Evolutionary conservation across 2,888 invertebrate species (phyloP).

Genomic region (Phortica magna): DNA sequence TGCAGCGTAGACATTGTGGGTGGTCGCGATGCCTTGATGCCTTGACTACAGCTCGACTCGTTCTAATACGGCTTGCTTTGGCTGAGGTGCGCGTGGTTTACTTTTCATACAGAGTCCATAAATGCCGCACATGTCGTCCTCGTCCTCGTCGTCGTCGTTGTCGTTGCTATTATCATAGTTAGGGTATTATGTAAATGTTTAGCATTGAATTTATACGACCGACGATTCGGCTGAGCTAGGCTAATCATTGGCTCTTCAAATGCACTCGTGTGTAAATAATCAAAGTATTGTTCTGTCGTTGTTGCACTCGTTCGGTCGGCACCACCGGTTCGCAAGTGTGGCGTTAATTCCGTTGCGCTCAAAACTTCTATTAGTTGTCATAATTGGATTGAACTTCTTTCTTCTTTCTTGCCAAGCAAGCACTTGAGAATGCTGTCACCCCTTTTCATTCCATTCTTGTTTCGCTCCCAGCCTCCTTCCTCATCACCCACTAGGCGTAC

Average conservation of each 20-base stretch:
- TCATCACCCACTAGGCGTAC: neutral
- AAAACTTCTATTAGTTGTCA: constrained; percentile 28
- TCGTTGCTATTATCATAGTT: constrained; percentile 35
- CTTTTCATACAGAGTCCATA: neutral
- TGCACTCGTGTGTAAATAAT: constrained; percentile 72
- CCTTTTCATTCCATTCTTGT: too few species aligned
- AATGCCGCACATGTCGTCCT: constrained; percentile 21
- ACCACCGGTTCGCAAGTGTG: constrained; percentile 59
- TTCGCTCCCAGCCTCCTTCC: neutral
- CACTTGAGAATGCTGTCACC: constrained; percentile 24
- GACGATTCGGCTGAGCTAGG: constrained; percentile 39
- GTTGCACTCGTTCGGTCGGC: neutral
- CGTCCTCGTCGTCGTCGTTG: neutral
- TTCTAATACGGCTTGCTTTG: neutral
- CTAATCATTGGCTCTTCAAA: constrained; percentile 75
- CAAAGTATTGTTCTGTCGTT: constrained; percentile 54
- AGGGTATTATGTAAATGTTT: constrained; percentile 29
- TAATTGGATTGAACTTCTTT: constrained; percentile 59
- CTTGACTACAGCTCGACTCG: neutral
- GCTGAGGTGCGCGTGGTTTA: constrained; percentile 2
- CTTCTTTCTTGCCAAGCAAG: constrained; percentile 52
- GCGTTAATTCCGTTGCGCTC: neutral
- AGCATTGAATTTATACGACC: constrained; percentile 42
- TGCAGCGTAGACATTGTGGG: constrained; percentile 55
- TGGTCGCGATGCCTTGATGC: constrained; percentile 54